Evolutionary conservation across 30 jellyfish, hydroid and myxozoan genomes (phyloP), one percentile per base, ranked within the genome.

Genomic region (Chrysaora quinquecirrha): DNA sequence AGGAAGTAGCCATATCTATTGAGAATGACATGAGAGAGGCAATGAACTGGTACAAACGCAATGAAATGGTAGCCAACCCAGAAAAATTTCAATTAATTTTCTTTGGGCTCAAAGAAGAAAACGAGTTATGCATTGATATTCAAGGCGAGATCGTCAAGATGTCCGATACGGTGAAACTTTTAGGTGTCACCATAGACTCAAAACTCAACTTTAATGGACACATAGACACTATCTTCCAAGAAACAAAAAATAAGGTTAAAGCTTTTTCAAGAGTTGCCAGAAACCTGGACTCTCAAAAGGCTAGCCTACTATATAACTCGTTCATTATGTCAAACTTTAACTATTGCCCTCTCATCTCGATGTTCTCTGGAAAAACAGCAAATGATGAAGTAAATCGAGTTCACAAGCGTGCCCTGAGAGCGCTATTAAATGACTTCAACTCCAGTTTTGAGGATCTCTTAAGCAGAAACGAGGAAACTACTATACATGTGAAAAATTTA

Each of bases 301-400:
- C 46, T 27, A 60, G 48, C 82, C 34, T 71, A 56, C 75, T 73
- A 33, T 56, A 71, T 20, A 43, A 73, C 49, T 10, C 87, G 24
- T 71, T 83, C 60, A 25, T 83, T 12, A 60, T 71, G 83, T 56
- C 94, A 25, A 72, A 83, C 47, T 71, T 71, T 48, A 71, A 46
- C 48, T 83, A 71, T 72, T 61, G 83, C 74, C 87, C 94, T 10
- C 82, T 71, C 23, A 63, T 83, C 67, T 83, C 87, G 94, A 83
- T 83, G 82, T 83, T 22, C 54, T 64, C 32, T 34, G 87, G 87
- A 24, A 49, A 81, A 64, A 34, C 60, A n/a, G 31, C 71, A 31
- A 81, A 25, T 38, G 52, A 66, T 31, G 30, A 61, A 78, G 74
- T 81, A 19, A 46, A 68, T 70, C 80, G 72, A 7, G 72, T 81